phyloP scores from a whole-genome alignment of 2,797 vertebrate species.

The Myotis planiceps region DNA sequence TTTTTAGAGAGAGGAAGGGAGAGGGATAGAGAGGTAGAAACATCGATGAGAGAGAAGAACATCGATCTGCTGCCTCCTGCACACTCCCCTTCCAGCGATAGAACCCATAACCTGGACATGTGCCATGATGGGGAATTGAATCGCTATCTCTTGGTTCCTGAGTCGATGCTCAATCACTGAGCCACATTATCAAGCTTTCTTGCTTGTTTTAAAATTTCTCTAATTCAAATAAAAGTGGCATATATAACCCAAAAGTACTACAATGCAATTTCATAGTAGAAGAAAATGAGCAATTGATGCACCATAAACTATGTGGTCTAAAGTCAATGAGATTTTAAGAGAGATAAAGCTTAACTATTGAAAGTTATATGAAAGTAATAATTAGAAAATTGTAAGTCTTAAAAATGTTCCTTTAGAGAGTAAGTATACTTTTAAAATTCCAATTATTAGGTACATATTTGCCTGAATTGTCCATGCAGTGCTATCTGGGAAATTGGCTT shows the following conservation, averaged over 20 bases:
- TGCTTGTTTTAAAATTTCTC: neutral
- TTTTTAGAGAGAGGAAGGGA: too few relatives aligned
- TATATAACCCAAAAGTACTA: neutral
- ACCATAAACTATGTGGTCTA: neutral
- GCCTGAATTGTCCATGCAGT: slow-evolving; percentile 32
- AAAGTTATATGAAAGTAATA: slow-evolving; percentile 59
- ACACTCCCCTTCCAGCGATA: too few relatives aligned
- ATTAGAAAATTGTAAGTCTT: slow-evolving; percentile 45
- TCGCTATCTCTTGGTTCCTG: too few relatives aligned
- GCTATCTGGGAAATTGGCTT: slow-evolving; percentile 70
- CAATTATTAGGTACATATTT: slow-evolving; percentile 69
- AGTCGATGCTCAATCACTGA: too few relatives aligned
- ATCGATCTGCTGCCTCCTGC: too few relatives aligned
- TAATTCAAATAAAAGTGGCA: neutral
- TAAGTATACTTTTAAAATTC: slow-evolving; percentile 64
- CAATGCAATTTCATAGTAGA: neutral
- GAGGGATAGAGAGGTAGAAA: too few relatives aligned
- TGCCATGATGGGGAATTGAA: too few relatives aligned
- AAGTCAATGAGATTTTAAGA: slow-evolving; percentile 22
- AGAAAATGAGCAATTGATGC: neutral
- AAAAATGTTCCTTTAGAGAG: slow-evolving; percentile 64
- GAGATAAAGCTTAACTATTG: slow-evolving; percentile 19
- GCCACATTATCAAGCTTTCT: neutral
- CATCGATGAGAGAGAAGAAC: too few relatives aligned
- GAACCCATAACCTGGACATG: too few relatives aligned